A percentile compares a stretch with the other conserved stretches of the same genome.
Conservation (phyloP, 2,797 vertebrate species). For the Pipistrellus pipistrellus region DNA sequence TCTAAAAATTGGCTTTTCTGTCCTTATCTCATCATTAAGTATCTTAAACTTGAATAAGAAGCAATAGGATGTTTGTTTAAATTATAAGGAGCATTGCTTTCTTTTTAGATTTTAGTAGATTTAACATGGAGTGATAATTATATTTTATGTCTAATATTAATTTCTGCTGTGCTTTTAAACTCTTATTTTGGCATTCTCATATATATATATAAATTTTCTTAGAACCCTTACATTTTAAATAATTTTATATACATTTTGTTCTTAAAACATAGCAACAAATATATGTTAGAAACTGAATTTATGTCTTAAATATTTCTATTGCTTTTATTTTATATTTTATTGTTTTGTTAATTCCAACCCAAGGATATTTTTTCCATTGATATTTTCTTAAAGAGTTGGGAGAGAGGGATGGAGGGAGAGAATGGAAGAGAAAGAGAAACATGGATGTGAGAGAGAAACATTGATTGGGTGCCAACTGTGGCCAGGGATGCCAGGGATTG, state of each 20-base stretch:
- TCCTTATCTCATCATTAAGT: conserved; percentile 1
- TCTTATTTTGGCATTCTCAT: background rate
- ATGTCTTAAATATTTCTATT: conserved; percentile 1
- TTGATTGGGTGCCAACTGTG: too few species aligned
- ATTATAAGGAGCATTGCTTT: background rate
- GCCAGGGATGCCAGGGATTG: too few species aligned
- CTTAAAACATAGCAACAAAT: background rate
- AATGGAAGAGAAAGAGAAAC: too few species aligned
- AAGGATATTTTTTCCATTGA: too few species aligned
- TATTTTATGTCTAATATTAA: conserved; percentile 47
- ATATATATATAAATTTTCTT: background rate
- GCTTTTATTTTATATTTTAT: background rate
- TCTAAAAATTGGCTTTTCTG: background rate
- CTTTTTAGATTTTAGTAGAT: conserved; percentile 50
- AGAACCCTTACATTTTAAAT: background rate
- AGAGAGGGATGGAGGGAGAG: too few species aligned
- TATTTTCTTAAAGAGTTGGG: too few species aligned
- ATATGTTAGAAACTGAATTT: conserved; percentile 31
- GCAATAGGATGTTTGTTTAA: background rate
- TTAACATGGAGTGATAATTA: conserved; percentile 27
- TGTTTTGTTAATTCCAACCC: too few species aligned
- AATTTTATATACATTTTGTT: conserved; percentile 11
- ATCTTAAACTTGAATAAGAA: background rate
- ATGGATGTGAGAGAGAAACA: too few species aligned
- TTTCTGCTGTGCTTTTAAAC: conserved; percentile 15